Percentiles rank a stretch among this genome's conserved stretches.
These are phyloP conservation scores for Takifugu ocellatus DNA, from an alignment of 2,797 vertebrate species.

Conservation along the genomic window DNA sequence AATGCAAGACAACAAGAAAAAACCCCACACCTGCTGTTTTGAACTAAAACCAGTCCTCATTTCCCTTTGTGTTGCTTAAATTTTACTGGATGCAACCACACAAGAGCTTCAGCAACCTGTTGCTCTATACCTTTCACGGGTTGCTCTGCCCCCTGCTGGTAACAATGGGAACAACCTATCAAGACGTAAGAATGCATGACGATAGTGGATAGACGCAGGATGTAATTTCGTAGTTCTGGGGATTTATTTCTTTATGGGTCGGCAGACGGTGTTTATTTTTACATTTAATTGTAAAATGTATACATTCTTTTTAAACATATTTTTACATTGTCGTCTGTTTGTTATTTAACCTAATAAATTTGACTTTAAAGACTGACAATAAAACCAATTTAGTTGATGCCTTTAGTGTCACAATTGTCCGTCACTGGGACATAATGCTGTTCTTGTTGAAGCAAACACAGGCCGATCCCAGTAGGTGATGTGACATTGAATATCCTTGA, in stretches of 20 bases:
- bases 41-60: background rate
- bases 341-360: too few relatives aligned
- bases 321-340: too few relatives aligned
- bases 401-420: background rate
- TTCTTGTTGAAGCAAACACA: conserved; percentile 4
- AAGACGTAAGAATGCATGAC: background rate
- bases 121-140: background rate
- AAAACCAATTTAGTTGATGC: too few relatives aligned
- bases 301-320: too few relatives aligned
- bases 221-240: too few relatives aligned
- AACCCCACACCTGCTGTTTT: background rate
- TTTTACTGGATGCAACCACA: conserved; percentile 12
- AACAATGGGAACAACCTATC: background rate
- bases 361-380: too few relatives aligned
- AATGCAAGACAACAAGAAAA: background rate
- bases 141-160: conserved; percentile 55
- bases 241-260: too few relatives aligned
- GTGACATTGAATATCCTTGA: conserved; percentile 10
- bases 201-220: too few relatives aligned
- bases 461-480: conserved; percentile 32
- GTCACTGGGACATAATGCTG: conserved; percentile 48
- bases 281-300: too few relatives aligned
- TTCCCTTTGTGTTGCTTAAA: too few relatives aligned
- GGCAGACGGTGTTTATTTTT: too few relatives aligned
- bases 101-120: conserved; percentile 21